Percentiles rank a stretch among this genome's conserved stretches.
Conservation (phyloP, 2,888 invertebrate species). For the Charanyca ferruginea region DNA sequence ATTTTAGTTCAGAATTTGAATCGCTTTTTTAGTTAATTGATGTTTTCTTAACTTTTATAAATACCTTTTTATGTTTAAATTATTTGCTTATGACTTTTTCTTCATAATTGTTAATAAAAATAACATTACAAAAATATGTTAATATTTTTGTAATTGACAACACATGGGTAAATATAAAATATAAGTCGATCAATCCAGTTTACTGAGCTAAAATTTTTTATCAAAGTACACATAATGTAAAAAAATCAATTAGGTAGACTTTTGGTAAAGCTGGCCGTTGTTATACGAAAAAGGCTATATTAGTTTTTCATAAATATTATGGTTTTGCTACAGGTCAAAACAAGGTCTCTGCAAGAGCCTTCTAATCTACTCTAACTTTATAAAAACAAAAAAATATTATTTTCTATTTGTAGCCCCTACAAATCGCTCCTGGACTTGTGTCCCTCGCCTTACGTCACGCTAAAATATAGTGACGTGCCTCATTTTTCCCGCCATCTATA, state of each 20-base stretch:
- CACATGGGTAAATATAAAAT: neutral
- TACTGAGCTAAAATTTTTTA: conserved; percentile 16
- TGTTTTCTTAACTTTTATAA: neutral
- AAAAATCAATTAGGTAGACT: too few relatives aligned
- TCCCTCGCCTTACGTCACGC: conserved; percentile 70
- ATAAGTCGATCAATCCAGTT: neutral
- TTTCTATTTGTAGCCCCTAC: conserved; percentile 10
- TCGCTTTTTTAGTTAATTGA: conserved; percentile 4
- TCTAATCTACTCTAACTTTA: neutral
- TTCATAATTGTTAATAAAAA: too few relatives aligned
- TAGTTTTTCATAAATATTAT: too few relatives aligned
- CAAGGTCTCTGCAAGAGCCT: neutral
- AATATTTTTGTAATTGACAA: too few relatives aligned
- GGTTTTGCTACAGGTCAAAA: neutral
- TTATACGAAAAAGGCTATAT: neutral
- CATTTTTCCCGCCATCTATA: conserved; percentile 82
- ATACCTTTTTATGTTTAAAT: neutral
- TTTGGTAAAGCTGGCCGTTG: neutral
- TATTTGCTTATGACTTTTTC: too few relatives aligned
- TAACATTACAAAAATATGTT: too few relatives aligned
- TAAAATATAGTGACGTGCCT: conserved; percentile 86
- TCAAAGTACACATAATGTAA: too few relatives aligned
- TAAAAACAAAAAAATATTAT: neutral
- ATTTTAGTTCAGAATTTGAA: conserved; percentile 23
- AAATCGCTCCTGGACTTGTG: conserved; percentile 53